Conservation (phyloP, 2,888 invertebrate genomes). For the Agrotis clavis region DNA sequence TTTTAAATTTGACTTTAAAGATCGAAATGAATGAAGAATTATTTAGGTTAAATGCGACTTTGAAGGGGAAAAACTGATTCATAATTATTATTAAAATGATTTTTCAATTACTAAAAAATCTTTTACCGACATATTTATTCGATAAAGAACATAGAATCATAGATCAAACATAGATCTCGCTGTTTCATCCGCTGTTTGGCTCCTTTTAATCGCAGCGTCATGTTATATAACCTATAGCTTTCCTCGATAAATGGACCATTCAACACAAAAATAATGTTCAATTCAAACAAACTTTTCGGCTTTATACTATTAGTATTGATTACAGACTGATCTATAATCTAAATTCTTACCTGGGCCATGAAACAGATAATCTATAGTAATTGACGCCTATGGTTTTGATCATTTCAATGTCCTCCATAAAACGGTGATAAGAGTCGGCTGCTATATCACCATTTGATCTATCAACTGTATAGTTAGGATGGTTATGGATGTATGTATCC, state of each 20-base stretch:
- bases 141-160: not conserved
- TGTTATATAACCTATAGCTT: too few relatives aligned
- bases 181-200: too few relatives aligned
- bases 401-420: constrained; percentile 91
- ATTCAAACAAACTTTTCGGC: too few relatives aligned
- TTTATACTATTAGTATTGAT: too few relatives aligned
- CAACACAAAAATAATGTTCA: too few relatives aligned
- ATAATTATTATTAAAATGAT: not conserved
- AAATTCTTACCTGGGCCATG: constrained; percentile 92
- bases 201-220: too few relatives aligned
- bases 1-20: not conserved
- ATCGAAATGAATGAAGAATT: not conserved
- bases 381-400: constrained; percentile 91
- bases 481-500: constrained; percentile 90
- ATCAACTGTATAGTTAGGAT: constrained; percentile 89
- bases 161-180: too few relatives aligned
- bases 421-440: constrained; percentile 93
- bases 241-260: too few relatives aligned
- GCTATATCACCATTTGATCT: constrained; percentile 92
- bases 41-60: not conserved
- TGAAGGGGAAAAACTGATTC: too few relatives aligned
- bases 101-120: not conserved
- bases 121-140: not conserved
- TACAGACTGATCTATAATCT: too few relatives aligned
- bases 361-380: constrained; percentile 93